Evolutionary conservation across 2,113 vertebrate species (phyloP).

Genomic region (Macaca fascicularis): T2T-MFA8v1.1 NC_088377.1:99622001-99622500

Average conservation of each 20-base stretch:
- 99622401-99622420: background rate
- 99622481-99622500: background rate
- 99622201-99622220: too few relatives aligned
- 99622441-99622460: background rate
- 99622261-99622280: too few relatives aligned
- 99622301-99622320: background rate
- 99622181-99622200: background rate
- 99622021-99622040: rapidly evolving
- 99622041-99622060: background rate
- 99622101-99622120: background rate
- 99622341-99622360: background rate
- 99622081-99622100: background rate
- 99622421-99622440: background rate
- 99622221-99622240: background rate
- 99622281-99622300: background rate
- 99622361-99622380: background rate
- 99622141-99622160: background rate
- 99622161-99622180: background rate
- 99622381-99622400: background rate
- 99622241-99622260: background rate
- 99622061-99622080: background rate
- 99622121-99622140: background rate
- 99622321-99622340: too few relatives aligned
- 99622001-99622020: background rate
- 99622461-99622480: background rate